Conservation (phyloP, 1,140 invertebrate species). For the Paralvinella palmiformis region DNA sequence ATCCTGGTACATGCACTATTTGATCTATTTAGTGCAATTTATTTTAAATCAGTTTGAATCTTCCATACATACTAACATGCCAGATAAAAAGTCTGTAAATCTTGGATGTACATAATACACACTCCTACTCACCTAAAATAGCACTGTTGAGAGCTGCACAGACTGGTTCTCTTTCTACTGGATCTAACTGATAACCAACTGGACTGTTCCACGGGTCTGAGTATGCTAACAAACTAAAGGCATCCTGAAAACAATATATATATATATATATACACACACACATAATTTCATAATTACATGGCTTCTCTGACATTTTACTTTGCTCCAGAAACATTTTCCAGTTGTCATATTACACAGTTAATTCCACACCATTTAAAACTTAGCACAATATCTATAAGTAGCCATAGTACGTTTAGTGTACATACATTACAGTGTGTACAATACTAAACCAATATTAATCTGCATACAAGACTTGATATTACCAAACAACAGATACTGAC, state of each 20-base stretch:
- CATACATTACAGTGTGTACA: too few relatives aligned
- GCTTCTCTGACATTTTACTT: background rate
- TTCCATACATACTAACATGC: too few relatives aligned
- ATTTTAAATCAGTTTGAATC: too few relatives aligned
- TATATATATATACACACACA: background rate
- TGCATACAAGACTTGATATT: background rate
- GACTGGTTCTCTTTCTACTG: slow-evolving; percentile 84
- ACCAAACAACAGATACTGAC: slow-evolving; percentile 55
- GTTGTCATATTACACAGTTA: background rate
- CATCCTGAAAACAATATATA: slow-evolving; percentile 64
- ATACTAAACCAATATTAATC: too few relatives aligned
- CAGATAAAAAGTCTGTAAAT: too few relatives aligned
- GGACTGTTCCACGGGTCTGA: slow-evolving; percentile 96
- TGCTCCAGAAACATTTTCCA: too few relatives aligned
- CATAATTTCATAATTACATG: background rate
- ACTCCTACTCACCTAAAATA: slow-evolving; percentile 59
- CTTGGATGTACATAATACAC: background rate
- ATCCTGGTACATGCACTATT: too few relatives aligned
- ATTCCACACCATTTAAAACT: background rate
- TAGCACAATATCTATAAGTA: background rate
- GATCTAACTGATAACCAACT: slow-evolving; percentile 88
- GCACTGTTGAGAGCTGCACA: slow-evolving; percentile 94
- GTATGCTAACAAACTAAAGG: slow-evolving; percentile 95
- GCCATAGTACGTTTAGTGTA: background rate
- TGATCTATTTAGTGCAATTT: too few relatives aligned